Evolutionary conservation across 1,140 invertebrate species (phyloP), one percentile per base, ranked within the genome.

Genomic region (Drosophila mayri): DNA sequence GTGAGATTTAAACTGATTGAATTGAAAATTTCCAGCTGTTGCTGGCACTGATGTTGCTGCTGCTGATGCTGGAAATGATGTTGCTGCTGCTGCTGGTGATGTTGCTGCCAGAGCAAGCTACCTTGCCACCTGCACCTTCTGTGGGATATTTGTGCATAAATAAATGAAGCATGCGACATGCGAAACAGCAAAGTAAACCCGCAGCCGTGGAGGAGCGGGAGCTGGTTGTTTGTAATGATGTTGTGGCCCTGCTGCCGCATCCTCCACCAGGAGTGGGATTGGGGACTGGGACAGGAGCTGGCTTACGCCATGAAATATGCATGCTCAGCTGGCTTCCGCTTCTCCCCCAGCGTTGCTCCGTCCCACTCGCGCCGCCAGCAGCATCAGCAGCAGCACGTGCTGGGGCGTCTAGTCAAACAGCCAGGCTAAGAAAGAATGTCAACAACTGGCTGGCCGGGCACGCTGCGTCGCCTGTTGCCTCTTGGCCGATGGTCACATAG

Each of bases 21-120:
- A 87, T 87, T 86, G 77, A 82, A 79, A 66, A 76, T 76, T 67
- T 64, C 75, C 74, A 76, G 82, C 83, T 82, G 70, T 79, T 79
- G 66, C 76, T 65, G 57, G 12, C 41, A n/a, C 20, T 40, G 35
- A 32, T 59, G 57, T n/a, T 70, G 38, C 50, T 50, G 18, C 50
- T 50, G n/a, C 22, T 77, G 28, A 22, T 40, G 32, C 49, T 44
- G 52, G 12, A 40, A 54, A n/a, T 71, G 73, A 59, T 64, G 79
- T 62, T 44, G 43, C 40, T 18, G 52, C 18, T 67, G 52, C 20
- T 58, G 50, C 10, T 57, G 58, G 37, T 44, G 40, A 41, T 60
- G 66, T 37, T 40, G 66, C 66, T 46, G 49, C 50, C 50, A 54
- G 7, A 10, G 18, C 50, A 22, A 37, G 50, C 40, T 32, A 38